Percentiles rank a stretch among this genome's conserved stretches.
Conservation (phyloP, 2,113 vertebrate species). For the Rhabdornis inornatus region DNA sequence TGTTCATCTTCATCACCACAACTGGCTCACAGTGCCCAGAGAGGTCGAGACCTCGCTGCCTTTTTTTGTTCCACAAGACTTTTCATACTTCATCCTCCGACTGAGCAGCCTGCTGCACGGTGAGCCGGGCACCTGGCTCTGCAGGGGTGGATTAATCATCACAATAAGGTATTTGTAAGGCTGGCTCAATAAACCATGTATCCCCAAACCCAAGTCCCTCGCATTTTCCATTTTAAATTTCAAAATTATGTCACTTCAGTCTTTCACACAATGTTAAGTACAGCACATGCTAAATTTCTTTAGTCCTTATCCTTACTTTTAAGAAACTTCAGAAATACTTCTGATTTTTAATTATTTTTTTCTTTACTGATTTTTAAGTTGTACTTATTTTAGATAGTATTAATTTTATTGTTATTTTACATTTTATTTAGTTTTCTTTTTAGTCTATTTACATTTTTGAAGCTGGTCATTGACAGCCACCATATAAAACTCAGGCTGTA, state of each 20-base stretch:
- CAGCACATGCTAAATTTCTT: neutral
- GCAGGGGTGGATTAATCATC: neutral
- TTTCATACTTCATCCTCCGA: neutral
- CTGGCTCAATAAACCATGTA: neutral
- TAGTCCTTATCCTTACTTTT: neutral
- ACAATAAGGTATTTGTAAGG: neutral
- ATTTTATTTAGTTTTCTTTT: neutral
- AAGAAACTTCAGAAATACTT: neutral
- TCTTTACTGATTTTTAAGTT: too few species aligned
- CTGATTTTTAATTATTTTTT: neutral
- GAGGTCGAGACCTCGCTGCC: neutral
- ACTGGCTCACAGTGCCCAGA: neutral
- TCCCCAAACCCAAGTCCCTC: neutral
- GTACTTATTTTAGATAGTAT: neutral
- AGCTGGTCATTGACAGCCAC: neutral
- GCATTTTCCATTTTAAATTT: neutral
- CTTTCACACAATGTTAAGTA: neutral
- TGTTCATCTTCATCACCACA: neutral
- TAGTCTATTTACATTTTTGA: neutral
- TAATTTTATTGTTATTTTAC: neutral
- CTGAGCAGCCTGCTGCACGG: neutral
- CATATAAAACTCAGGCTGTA: fast-evolving
- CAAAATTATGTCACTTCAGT: neutral
- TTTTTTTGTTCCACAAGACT: neutral
- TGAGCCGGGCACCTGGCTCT: neutral